These are phyloP conservation scores for Drosophila repletoides DNA, from an alignment of 1,140 invertebrate species.

Conservation along the genomic window DNA sequence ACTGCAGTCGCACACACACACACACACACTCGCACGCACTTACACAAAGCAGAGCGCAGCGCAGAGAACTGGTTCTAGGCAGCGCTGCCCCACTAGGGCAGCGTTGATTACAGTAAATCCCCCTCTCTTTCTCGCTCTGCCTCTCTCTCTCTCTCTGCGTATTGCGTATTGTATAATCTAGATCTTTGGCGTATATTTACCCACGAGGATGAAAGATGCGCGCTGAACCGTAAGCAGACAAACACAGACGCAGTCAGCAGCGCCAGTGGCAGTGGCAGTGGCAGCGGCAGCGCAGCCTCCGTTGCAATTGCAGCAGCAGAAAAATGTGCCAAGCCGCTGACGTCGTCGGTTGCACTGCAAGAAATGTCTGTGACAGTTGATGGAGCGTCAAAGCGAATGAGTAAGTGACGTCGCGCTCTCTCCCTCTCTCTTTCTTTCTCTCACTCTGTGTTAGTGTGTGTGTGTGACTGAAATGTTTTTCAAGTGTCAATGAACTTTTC, in stretches of 20 bases:
- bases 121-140: not conserved
- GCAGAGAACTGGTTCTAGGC: slow-evolving; percentile 44
- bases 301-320: slow-evolving; percentile 27
- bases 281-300: slow-evolving; percentile 33
- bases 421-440: slow-evolving; percentile 21
- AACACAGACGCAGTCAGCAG: slow-evolving; percentile 55
- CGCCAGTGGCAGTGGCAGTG: slow-evolving; percentile 2
- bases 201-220: slow-evolving; percentile 78
- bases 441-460: slow-evolving; percentile 40
- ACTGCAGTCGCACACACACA: slow-evolving; percentile 9
- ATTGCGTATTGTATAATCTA: slow-evolving; percentile 71
- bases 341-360: slow-evolving; percentile 46
- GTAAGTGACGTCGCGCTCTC: slow-evolving; percentile 52
- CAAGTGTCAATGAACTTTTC: slow-evolving; percentile 80
- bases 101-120: slow-evolving; percentile 17
- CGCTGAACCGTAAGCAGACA: slow-evolving; percentile 73
- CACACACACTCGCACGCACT: not conserved
- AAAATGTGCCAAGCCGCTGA: slow-evolving; percentile 71
- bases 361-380: slow-evolving; percentile 81
- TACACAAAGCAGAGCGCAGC: not conserved
- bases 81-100: slow-evolving; percentile 17
- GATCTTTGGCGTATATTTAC: slow-evolving; percentile 77
- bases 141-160: slow-evolving; percentile 1
- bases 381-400: slow-evolving; percentile 73
- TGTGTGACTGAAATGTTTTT: slow-evolving; percentile 76